Evolutionary conservation across 2,113 vertebrate genomes (phyloP).

Genomic region (Seriola aureovittata): DNA sequence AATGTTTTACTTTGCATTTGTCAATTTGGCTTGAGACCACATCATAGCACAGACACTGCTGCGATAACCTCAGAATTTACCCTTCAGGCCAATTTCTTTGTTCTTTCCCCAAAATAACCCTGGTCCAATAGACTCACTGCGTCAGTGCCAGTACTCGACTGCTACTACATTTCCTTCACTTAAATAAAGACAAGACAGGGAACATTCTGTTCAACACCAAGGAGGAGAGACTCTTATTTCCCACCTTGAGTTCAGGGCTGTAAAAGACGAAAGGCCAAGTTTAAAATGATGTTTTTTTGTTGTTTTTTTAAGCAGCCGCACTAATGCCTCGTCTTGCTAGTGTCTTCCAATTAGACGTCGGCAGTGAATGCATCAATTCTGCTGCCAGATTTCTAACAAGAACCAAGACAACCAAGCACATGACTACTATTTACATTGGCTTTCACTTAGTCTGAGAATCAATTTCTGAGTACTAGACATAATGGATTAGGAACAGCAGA

Average conservation of each 20-base stretch:
- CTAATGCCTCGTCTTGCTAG: background rate
- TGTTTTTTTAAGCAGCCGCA: background rate
- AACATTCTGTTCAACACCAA: background rate
- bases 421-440: constrained; percentile 5
- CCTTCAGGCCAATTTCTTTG: constrained; percentile 6
- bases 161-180: constrained; percentile 7
- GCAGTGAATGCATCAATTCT: constrained; percentile 18
- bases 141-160: constrained; percentile 15
- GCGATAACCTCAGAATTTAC: background rate
- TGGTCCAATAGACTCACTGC: too few relatives aligned
- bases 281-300: background rate
- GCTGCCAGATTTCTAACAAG: constrained; percentile 16
- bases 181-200: constrained; percentile 1
- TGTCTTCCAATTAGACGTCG: constrained; percentile 17
- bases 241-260: background rate
- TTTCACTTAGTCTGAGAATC: constrained; percentile 2
- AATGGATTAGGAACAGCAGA: constrained; percentile 1
- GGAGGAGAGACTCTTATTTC: background rate
- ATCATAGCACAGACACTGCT: background rate
- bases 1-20: constrained; percentile 7
- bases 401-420: constrained; percentile 9
- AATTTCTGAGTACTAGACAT: background rate
- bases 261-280: constrained; percentile 12
- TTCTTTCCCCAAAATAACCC: background rate
- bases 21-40: background rate